Conservation (phyloP, 2,888 invertebrate species). For the Hyposoter dolosus region DNA sequence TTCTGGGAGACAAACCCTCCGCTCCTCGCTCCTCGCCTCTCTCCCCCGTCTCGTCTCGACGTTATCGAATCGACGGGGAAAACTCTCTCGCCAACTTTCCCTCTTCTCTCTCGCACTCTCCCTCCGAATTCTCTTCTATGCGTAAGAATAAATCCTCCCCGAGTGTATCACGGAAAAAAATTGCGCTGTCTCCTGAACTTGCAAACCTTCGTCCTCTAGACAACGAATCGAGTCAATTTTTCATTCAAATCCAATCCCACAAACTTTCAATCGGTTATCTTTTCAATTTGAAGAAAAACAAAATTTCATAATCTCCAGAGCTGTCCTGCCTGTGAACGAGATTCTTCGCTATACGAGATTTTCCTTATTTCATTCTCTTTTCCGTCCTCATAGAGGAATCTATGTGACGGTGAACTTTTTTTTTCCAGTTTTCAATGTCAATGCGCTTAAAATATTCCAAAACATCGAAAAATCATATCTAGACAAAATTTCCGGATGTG, state of each 20-base stretch:
- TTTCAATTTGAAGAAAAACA: not conserved
- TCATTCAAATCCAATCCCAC: not conserved
- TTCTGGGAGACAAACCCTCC: constrained; percentile 43
- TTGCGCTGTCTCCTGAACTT: not conserved
- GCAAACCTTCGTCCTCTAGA: not conserved
- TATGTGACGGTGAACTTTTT: no score
- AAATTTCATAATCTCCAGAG: not conserved
- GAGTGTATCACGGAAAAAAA: not conserved
- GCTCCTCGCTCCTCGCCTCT: constrained; percentile 25
- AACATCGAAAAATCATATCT: no score
- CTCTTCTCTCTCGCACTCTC: constrained; percentile 48
- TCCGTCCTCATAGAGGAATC: no score
- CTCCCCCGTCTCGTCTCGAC: constrained; percentile 56
- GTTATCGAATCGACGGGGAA: constrained; percentile 67
- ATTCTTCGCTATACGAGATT: not conserved
- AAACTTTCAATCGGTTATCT: not conserved
- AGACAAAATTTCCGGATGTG: no score
- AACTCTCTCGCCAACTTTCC: constrained; percentile 49
- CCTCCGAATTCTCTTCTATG: constrained; percentile 59
- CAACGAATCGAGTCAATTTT: not conserved
- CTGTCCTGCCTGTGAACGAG: not conserved
- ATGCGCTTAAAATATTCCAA: no score
- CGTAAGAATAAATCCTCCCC: constrained; percentile 43
- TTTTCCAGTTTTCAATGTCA: no score
- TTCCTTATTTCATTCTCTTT: not conserved